phyloP scores from a whole-genome alignment of 2,113 vertebrate species.

The Mormyrus iriodes region DNA sequence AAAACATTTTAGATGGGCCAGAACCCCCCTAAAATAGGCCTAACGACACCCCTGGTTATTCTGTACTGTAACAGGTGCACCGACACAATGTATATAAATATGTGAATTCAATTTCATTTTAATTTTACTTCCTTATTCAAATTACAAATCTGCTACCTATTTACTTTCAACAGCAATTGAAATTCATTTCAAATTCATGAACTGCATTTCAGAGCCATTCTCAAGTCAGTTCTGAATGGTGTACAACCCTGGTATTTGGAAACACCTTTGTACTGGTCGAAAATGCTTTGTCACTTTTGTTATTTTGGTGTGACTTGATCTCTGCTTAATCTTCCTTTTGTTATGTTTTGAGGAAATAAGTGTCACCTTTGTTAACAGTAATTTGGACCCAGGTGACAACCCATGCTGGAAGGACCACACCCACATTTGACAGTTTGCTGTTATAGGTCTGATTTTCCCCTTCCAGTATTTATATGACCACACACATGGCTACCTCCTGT shows the following conservation, averaged over 20 bases:
- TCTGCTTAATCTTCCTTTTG: background rate
- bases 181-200: background rate
- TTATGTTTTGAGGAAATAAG: background rate
- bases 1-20: background rate
- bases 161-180: background rate
- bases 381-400: background rate
- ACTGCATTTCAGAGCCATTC: background rate
- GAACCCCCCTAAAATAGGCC: background rate
- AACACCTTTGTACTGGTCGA: background rate
- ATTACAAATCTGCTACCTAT: background rate
- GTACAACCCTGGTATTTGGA: background rate
- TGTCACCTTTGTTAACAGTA: background rate
- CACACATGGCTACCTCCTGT: background rate
- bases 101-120: background rate
- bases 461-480: background rate
- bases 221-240: background rate
- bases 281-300: background rate
- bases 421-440: background rate
- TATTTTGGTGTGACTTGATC: background rate
- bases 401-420: background rate
- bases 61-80: background rate
- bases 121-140: background rate
- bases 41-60: background rate
- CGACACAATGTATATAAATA: background rate
- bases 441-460: background rate